These are phyloP conservation scores for Magallana ariakensis DNA, from an alignment of 1,140 invertebrate genomes.

Conservation along the genomic window DNA sequence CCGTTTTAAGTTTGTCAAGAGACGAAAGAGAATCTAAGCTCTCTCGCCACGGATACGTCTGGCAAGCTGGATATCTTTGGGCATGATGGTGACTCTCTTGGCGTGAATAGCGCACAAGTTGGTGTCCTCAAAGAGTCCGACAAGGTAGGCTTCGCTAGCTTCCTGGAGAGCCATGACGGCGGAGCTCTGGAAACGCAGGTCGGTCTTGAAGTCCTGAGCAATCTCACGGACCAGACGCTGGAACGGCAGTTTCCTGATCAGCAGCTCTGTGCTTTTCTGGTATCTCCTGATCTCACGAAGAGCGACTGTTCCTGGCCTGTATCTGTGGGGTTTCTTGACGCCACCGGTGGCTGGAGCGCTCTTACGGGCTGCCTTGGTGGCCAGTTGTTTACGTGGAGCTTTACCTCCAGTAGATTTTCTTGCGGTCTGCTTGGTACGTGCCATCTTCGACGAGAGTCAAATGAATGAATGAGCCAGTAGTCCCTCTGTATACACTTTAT, in stretches of 20 bases:
- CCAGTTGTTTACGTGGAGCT: constrained; percentile 79
- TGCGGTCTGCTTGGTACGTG: constrained; percentile 89
- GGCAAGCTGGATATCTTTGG: constrained; percentile 91
- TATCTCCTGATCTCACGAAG: background rate
- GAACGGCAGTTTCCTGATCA: constrained; percentile 83
- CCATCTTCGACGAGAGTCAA: constrained; percentile 92
- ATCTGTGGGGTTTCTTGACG: no score
- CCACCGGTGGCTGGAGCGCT: no score
- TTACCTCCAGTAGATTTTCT: constrained; percentile 82
- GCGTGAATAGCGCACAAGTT: constrained; percentile 96
- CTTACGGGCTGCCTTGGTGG: constrained; percentile 83
- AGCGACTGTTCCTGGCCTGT: background rate
- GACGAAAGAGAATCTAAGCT: no score
- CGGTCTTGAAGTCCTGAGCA: constrained; percentile 88
- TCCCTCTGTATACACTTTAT: background rate
- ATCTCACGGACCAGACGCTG: constrained; percentile 92
- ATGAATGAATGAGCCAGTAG: constrained; percentile 74
- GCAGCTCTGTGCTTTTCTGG: constrained; percentile 65
- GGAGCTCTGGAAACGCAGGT: constrained; percentile 83
- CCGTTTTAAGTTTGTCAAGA: no score
- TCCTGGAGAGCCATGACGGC: constrained; percentile 86
- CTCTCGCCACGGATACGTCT: no score
- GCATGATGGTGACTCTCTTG: constrained; percentile 96
- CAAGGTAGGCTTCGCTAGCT: constrained; percentile 93
- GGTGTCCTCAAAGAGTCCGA: constrained; percentile 93